These are phyloP conservation scores for Erpornis zantholeuca DNA, from an alignment of 2,113 vertebrate genomes.

Conservation along the genomic window DNA sequence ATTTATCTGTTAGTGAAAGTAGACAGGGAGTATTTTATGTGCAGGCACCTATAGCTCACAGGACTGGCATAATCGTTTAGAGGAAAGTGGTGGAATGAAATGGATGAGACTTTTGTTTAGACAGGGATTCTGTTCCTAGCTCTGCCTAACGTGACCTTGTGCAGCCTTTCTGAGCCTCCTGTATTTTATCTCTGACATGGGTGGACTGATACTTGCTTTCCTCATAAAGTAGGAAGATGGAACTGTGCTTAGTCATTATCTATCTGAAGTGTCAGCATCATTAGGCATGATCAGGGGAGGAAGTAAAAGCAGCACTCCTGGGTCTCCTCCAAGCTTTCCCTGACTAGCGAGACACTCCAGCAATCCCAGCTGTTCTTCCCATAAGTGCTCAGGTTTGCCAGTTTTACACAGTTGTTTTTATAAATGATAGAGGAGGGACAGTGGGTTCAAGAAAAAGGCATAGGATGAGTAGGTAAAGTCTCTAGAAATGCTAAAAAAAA, in stretches of 20 bases:
- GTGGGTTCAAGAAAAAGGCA: background rate
- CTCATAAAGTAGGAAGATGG: background rate
- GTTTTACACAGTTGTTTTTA: background rate
- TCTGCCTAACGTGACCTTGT: background rate
- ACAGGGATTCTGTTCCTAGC: background rate
- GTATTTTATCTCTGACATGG: background rate
- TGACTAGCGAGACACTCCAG: background rate
- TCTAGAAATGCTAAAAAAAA: background rate
- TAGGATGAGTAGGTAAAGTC: background rate
- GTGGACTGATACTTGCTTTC: background rate
- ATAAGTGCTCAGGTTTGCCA: background rate
- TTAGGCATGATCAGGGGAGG: background rate
- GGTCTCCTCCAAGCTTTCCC: background rate
- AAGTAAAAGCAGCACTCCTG: background rate
- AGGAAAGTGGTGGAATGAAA: background rate
- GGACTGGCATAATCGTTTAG: background rate
- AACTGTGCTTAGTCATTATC: background rate
- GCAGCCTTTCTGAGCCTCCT: background rate
- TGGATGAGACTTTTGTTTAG: conserved; percentile 38
- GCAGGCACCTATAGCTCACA: background rate
- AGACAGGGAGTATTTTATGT: background rate
- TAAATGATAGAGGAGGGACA: background rate
- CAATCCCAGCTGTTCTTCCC: background rate
- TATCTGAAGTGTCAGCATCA: background rate
- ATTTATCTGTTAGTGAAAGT: conserved; percentile 20